A percentile compares a stretch with the other conserved stretches of the same genome.
Evolutionary conservation across 1,140 invertebrate genomes (phyloP).

Genomic region (Dendrolimus punctatus): DNA sequence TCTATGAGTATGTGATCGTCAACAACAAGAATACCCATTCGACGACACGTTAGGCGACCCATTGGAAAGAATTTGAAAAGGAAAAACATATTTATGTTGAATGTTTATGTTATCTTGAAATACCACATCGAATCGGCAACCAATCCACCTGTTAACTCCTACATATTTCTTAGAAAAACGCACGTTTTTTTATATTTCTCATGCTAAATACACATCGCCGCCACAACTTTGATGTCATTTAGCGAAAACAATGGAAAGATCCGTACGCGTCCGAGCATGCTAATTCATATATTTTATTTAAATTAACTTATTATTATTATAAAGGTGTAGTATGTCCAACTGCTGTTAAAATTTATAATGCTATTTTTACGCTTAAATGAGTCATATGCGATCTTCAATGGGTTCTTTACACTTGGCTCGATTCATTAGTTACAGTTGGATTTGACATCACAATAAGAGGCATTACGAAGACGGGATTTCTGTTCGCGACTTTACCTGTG

Average conservation of each 20-base stretch:
- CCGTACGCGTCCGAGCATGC: slow-evolving; percentile 43
- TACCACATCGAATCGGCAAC: slow-evolving; percentile 1
- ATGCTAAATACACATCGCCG: slow-evolving; percentile 60
- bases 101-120: too few species aligned
- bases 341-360: slow-evolving; percentile 59
- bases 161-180: slow-evolving; percentile 47
- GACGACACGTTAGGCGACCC: too few species aligned
- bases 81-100: too few species aligned
- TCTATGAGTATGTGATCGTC: too few species aligned
- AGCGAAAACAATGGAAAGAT: slow-evolving; percentile 70
- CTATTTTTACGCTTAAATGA: slow-evolving; percentile 62
- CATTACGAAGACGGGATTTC: slow-evolving; percentile 25
- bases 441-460: slow-evolving; percentile 18
- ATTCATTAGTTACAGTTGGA: slow-evolving; percentile 27
- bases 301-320: slow-evolving; percentile 67
- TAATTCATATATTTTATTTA: slow-evolving; percentile 64
- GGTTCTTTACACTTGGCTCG: slow-evolving; percentile 33
- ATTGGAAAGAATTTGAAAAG: too few species aligned
- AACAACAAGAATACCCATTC: too few species aligned
- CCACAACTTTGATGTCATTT: slow-evolving; percentile 69
- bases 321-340: slow-evolving; percentile 42
- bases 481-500: too few species aligned
- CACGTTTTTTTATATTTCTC: slow-evolving; percentile 56
- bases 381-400: slow-evolving; percentile 44
- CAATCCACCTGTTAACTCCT: slow-evolving; percentile 45